Evolutionary conservation across 2,888 invertebrate genomes (phyloP), one percentile per base, ranked within the genome.

Genomic region (Oscheius sp.): DNA sequence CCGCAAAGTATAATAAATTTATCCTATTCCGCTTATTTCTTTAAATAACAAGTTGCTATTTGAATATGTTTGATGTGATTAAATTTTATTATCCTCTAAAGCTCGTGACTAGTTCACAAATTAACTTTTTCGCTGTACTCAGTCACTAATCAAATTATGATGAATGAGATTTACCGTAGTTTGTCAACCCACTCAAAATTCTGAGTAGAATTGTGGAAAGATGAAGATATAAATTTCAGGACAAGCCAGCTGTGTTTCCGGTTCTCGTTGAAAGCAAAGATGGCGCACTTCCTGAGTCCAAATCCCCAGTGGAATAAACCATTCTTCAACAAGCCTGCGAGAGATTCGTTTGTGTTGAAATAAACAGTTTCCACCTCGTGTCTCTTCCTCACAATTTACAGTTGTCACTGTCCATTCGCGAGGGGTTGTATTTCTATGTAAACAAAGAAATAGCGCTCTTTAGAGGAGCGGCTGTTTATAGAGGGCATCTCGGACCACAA

Each of bases 231-330:
- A n/a, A 53, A 31, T 53, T 53, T 29, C 53, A 34, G 34, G 55
- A 42, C 34, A 42, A 61, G 42, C 29, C 61, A 61, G 61, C 61
- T 61, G 61, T 61, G 61, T 61, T 61, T 61, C 61, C 61, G 61
- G 61, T 61, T 61, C 25, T 29, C 17, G 42, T 27, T 1, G 57
- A 27, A 33, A 42, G 17, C 45, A 33, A 55, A 17, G 20, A 4
- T 33, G 55, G 34, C 55, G 55, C 20, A 55, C 55, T 55, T 55
- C 55, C 55, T 34, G 20, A n/a, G n/a, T 17, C 33, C 48, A 55
- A 34, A 42, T 42, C 12, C 12, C 42, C 12, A 27, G n/a, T 27
- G 12, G 52, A 52, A 52, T 52, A 52, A 52, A 20, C 12, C 52
- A 12, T 27, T 52, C 52, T 29, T 52, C 29, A 52, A 52, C 12